Evolutionary conservation across 2,797 vertebrate genomes (phyloP), one percentile per base, ranked within the genome.

Genomic region (Leptatherina wallacei): DNA sequence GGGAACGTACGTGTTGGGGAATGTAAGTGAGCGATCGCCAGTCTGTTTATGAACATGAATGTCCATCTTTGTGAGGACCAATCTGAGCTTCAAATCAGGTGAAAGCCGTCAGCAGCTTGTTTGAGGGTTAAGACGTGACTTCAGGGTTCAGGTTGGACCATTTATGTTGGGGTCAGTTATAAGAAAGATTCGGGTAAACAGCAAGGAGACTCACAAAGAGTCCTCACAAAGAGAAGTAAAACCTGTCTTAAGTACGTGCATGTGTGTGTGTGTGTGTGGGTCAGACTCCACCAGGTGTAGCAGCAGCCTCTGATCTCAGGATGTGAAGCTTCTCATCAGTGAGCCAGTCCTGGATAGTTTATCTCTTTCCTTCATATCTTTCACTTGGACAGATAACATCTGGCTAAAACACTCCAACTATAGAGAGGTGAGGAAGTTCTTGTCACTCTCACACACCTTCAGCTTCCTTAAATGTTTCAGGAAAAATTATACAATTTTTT

Each of bases 321-420:
- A 73, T 72, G 75, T 73, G 69, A 79, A 80, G 70, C 79, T 68
- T 40, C 80, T 87, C 85, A 90, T 88, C 89, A 74, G 81, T 42
- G 29, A 83, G 61, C 35, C 33, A 66, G 71, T 61, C 68, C 65
- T 52, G 58, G 81, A 77, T 65, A 69, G 72, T 85, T 80, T 87
- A 64, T 89, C 83, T 81, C 69, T 49, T 59, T 55, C 68, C 44
- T 69, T 72, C 67, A 44, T 63, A 80, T 85, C 76, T 80, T 49
- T 75, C 80, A 29, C 77, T 68, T 29, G 27, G 49, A 71, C 62
- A 54, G 75, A 91, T 78, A 80, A 33, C 72, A 87, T 90, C 82
- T 35, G 49, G 47, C 71, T 78, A 61, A 88, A 81, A 78, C 64
- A 77, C 72, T 66, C 70, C 40, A 64, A 47, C 73, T 67, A 80